These are phyloP conservation scores for Drosophila hydei DNA, from an alignment of 1,140 invertebrate genomes.

Conservation along the genomic window DNA sequence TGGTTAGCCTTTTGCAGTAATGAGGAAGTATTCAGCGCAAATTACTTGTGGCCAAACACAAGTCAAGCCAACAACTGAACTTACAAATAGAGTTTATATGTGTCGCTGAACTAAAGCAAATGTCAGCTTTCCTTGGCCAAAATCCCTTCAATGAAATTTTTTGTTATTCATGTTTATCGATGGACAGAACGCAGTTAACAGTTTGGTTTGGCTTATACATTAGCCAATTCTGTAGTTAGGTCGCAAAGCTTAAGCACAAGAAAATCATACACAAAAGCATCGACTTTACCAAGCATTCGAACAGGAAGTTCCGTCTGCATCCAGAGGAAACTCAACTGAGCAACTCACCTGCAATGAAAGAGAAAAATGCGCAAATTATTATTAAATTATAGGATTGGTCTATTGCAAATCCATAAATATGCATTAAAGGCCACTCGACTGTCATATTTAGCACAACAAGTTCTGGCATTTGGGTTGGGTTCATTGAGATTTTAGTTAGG, in stretches of 20 bases:
- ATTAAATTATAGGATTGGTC: slow-evolving; percentile 13
- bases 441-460: slow-evolving; percentile 39
- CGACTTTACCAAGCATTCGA: slow-evolving; percentile 1
- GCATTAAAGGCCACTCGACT: slow-evolving; percentile 20
- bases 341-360: slow-evolving; percentile 70
- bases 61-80: background rate
- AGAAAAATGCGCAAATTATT: slow-evolving; percentile 25
- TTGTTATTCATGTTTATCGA: no score
- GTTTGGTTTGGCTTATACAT: no score
- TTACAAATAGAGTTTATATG: background rate
- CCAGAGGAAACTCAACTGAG: no score
- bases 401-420: slow-evolving; percentile 20
- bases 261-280: no score
- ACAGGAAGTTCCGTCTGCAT: background rate
- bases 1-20: slow-evolving; percentile 18
- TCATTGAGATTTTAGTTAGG: slow-evolving; percentile 18
- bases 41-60: slow-evolving; percentile 13
- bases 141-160: no score
- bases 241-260: no score
- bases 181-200: no score
- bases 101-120: no score
- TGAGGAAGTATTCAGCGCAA: slow-evolving; percentile 17
- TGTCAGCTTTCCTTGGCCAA: no score
- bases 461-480: slow-evolving; percentile 32
- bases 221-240: no score